Evolutionary conservation across 2,888 invertebrate species (phyloP), one percentile per base, ranked within the genome.

Genomic region (Ectemnius cavifrons): DNA sequence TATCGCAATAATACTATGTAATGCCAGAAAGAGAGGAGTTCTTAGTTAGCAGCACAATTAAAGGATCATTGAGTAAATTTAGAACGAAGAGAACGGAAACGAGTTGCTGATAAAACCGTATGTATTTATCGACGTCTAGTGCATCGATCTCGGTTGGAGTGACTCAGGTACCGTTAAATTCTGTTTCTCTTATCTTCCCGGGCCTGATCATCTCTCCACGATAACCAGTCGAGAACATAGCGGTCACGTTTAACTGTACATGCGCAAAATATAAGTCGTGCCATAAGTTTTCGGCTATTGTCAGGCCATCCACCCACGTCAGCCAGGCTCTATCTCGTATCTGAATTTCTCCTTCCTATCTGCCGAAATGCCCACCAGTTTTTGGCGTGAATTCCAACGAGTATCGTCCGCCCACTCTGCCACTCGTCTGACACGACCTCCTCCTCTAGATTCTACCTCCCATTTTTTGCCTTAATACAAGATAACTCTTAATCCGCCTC

Each of bases 211-310:
- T 56, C 57, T 56, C 37, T 46, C 66, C 45, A 58, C 61, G 56
- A 63, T 71, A 60, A 14, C 28, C 62, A 20, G 20, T 23, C 56
- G 67, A 45, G 59, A 67, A 58, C 37, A 37, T 37, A 56, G 60
- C 57, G 37, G 8, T 37, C 37, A 11, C 37, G 37, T 60, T 37
- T 57, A 75, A 64, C 63, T 64, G 67, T 67, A 67, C 23, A 23
- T 23, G 23, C 75, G 71, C 64, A 71, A 71, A 71, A 52, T 52
- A 68, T 61, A 71, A 60, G 56, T 52, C 49, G 63, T 75, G 64
- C 75, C 65, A 64, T 75, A 73, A 75, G 68, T 73, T 72, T 66
- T 75, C 68, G 66, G 66, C 75, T 75, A 75, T 75, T 75, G 72
- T 73, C 37, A 68, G 73, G 57, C 46, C 67, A 62, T 73, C 64